Conservation (phyloP, 2,888 invertebrate species). For the Asteroscopus sphinx region DNA sequence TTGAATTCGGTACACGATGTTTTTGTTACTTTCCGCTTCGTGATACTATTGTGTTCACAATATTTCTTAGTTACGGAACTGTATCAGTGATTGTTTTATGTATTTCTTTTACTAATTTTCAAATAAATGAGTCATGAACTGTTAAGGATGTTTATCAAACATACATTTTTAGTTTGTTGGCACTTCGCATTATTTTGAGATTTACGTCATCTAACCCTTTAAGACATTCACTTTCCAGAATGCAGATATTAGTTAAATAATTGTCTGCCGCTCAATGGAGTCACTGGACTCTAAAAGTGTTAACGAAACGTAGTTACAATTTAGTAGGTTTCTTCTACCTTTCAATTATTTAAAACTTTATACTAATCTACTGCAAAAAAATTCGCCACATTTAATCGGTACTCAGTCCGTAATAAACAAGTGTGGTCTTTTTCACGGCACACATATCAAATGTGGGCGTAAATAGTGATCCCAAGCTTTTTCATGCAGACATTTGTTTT, state of each 20-base stretch:
- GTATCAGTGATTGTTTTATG: slow-evolving; percentile 11
- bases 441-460: slow-evolving; percentile 30
- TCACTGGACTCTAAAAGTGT: no score
- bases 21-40: slow-evolving; percentile 54
- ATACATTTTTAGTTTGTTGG: background rate
- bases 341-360: background rate
- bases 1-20: slow-evolving; percentile 55
- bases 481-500: slow-evolving; percentile 48
- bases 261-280: no score
- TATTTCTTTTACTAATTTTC: slow-evolving; percentile 3
- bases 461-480: slow-evolving; percentile 41
- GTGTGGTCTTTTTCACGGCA: slow-evolving; percentile 31
- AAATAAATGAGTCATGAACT: background rate
- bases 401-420: slow-evolving; percentile 34
- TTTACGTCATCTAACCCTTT: no score
- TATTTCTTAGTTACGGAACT: slow-evolving; percentile 36
- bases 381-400: slow-evolving; percentile 30
- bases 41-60: slow-evolving; percentile 19
- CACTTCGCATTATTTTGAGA: no score
- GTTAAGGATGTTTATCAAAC: background rate
- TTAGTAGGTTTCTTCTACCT: background rate
- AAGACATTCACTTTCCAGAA: no score
- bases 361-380: slow-evolving; percentile 2
- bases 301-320: no score
- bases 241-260: no score